Conservation (phyloP, 2,797 vertebrate species). For the Nyctibius grandis region DNA sequence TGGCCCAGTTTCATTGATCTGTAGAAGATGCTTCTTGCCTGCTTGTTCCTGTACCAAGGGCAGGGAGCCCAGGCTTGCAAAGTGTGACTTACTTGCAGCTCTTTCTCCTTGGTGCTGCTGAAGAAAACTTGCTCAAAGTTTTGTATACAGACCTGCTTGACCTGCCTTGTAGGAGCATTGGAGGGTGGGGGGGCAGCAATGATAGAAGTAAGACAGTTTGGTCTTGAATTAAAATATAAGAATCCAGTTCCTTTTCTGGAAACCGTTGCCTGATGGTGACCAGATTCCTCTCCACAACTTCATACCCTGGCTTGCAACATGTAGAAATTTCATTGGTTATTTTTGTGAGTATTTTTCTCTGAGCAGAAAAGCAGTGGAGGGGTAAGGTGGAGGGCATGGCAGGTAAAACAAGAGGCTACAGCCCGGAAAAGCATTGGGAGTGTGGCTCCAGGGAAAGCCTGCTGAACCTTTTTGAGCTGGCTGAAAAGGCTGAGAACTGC, state of each 20-base stretch:
- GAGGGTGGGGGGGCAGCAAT: accelerated
- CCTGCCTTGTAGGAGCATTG: background rate
- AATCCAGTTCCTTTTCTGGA: background rate
- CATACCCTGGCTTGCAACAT: background rate
- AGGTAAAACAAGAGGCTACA: background rate
- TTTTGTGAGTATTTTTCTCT: background rate
- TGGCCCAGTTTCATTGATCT: background rate
- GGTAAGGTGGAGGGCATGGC: background rate
- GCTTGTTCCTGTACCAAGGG: background rate
- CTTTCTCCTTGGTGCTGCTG: background rate
- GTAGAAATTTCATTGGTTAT: background rate
- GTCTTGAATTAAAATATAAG: background rate
- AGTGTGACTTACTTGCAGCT: background rate
- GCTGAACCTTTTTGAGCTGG: background rate
- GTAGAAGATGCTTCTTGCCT: background rate
- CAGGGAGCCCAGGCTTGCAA: background rate
- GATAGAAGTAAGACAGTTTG: background rate
- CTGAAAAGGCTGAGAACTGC: background rate
- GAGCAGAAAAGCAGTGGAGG: background rate
- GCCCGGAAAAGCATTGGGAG: background rate
- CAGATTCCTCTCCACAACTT: background rate
- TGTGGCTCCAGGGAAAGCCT: background rate
- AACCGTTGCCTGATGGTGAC: background rate
- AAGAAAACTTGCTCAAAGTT: background rate
- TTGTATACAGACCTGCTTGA: background rate